A percentile compares a stretch with the other conserved stretches of the same genome.
Evolutionary conservation across 2,797 vertebrate species (phyloP).

Genomic region (Emydoidea blandingii): DNA sequence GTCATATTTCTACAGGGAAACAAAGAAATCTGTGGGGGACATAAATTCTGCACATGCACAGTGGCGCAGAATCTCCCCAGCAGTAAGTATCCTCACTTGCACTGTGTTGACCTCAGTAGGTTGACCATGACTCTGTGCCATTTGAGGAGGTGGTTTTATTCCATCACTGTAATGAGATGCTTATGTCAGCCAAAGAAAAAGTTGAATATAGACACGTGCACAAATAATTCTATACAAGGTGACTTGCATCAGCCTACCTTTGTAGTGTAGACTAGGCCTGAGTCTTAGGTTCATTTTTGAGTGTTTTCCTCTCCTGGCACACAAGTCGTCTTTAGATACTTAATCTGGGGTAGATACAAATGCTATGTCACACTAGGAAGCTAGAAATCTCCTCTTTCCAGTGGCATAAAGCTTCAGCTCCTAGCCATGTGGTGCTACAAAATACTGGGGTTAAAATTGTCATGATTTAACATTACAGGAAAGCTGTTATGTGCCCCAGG

Average conservation of each 20-base stretch:
- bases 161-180: background rate
- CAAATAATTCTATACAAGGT: background rate
- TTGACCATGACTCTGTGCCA: background rate
- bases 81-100: background rate
- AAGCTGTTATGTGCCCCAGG: background rate
- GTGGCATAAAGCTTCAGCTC: background rate
- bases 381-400: background rate
- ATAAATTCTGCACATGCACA: no score
- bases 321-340: background rate
- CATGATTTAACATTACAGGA: background rate
- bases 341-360: background rate
- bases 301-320: background rate
- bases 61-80: no score
- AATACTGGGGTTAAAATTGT: background rate
- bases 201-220: background rate
- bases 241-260: background rate
- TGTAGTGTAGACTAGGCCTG: background rate
- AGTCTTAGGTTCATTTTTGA: background rate
- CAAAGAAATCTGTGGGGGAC: no score
- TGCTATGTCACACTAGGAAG: no score
- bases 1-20: no score
- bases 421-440: background rate
- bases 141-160: background rate
- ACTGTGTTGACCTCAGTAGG: background rate
- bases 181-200: background rate